Base-by-base conservation (phyloP, 1,140 invertebrate genomes). In the Eumeta japonica region DNA sequence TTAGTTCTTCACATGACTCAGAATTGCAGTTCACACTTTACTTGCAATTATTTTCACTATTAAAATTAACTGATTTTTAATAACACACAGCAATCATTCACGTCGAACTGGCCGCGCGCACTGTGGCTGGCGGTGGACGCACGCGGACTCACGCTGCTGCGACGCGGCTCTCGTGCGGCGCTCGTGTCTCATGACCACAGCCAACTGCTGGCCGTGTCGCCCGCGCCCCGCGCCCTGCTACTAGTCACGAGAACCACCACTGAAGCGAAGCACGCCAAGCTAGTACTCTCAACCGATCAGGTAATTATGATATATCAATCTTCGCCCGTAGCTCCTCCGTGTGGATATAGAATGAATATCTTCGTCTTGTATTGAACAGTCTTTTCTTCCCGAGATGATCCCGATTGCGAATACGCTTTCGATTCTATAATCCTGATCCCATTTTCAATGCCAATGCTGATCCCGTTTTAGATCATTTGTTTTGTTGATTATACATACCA, bases 71-170 rank as follows among this genome's bases (percentile, higher is more conserved):
- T n/a, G n/a, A n/a, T n/a, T n/a, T n/a, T n/a, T n/a, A n/a, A n/a
- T n/a, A n/a, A n/a, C n/a, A n/a, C n/a, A n/a, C 67, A 90, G 86
- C 93, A 97, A 87, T 93, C 91, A 11, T 96, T 96, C 60, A 96
- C 93, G 2, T 94, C 92, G 9, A 94, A 93, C 62, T 95, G 94
- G 90, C 94, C 94, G 39, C 75, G 88, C 41, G 81, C 88, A 13
- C 70, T 97, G 3, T 94, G 94, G 90, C 70, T 97, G 30, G 92
- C 92, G 9, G 88, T 97, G 3, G 91, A 95, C 75, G 92, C 96
- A 66, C 82, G 81, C 51, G 94, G 94, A n/a, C 81, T 98, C 35
- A 92, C 96, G 61, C 73, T 98, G 29, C 74, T 97, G 37, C 89
- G 95, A 55, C 86, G 90, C 56, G 84, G 91, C 36, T 88, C 90